These are phyloP conservation scores for Apamea crenata DNA, from an alignment of 2,888 invertebrate species.

Conservation along the genomic window DNA sequence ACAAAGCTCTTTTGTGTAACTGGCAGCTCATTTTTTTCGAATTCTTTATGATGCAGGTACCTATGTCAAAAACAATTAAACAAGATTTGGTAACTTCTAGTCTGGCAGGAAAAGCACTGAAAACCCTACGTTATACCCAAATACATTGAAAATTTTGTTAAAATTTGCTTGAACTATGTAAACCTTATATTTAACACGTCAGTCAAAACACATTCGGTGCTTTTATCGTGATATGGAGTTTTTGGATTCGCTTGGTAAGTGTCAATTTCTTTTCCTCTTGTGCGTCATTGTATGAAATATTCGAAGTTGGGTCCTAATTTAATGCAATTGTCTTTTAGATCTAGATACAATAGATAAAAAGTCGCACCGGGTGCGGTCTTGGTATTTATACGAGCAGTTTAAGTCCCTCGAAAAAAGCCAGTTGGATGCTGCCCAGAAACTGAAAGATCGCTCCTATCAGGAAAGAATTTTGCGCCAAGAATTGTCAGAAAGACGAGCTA, in stretches of 20 bases:
- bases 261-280: slow-evolving; percentile 13
- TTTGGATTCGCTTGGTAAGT: slow-evolving; percentile 82
- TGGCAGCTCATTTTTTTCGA: slow-evolving; percentile 49
- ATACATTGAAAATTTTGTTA: slow-evolving; percentile 63
- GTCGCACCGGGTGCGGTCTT: slow-evolving; percentile 83
- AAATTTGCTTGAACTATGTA: slow-evolving; percentile 70
- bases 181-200: slow-evolving; percentile 60
- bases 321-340: slow-evolving; percentile 73
- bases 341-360: slow-evolving; percentile 77
- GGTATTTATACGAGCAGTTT: slow-evolving; percentile 87
- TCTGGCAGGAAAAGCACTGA: slow-evolving; percentile 58
- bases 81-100: slow-evolving; percentile 56
- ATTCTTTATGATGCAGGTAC: slow-evolving; percentile 1
- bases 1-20: too few species aligned
- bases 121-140: slow-evolving; percentile 49
- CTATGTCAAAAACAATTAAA: slow-evolving; percentile 46
- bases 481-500: slow-evolving; percentile 79
- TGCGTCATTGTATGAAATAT: not conserved
- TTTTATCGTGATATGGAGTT: slow-evolving; percentile 79
- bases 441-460: slow-evolving; percentile 81
- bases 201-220: slow-evolving; percentile 46
- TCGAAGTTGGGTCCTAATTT: not conserved
- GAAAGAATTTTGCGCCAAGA: slow-evolving; percentile 81
- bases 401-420: slow-evolving; percentile 84
- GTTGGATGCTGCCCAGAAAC: slow-evolving; percentile 78